Evolutionary conservation across 2,113 vertebrate genomes (phyloP).

Genomic region (Cynopterus brachyotis): DNA sequence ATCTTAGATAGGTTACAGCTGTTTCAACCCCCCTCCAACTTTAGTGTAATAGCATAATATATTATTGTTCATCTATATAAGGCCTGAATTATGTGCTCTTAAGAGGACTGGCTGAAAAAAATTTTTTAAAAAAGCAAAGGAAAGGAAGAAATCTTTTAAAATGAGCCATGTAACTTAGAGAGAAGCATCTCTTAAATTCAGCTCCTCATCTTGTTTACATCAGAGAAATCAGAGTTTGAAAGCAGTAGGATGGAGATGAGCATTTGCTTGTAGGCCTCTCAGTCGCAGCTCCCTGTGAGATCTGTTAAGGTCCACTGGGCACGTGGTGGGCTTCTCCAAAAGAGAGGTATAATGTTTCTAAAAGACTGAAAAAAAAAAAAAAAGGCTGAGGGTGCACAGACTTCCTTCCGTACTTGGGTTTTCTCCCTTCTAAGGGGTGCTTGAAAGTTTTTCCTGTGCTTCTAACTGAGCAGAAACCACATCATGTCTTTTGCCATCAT

Average conservation of each 20-base stretch:
- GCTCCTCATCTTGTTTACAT: neutral
- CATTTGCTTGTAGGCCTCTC: neutral
- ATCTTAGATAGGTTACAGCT: constrained; percentile 81
- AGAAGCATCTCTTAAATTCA: constrained; percentile 10
- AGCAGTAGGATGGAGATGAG: neutral
- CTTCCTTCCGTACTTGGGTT: constrained; percentile 73
- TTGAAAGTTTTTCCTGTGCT: constrained; percentile 75
- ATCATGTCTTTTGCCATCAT: constrained; percentile 68
- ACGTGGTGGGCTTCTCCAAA: neutral
- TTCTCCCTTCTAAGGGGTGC: constrained; percentile 72
- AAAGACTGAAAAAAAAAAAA: neutral
- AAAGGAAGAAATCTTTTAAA: constrained; percentile 39
- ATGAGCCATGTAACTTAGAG: constrained; percentile 36
- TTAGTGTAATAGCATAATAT: constrained; percentile 62
- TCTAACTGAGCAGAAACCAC: constrained; percentile 77
- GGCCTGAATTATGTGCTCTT: constrained; percentile 76
- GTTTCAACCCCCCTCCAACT: constrained; percentile 79
- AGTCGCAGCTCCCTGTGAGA: neutral
- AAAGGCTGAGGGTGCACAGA: constrained; percentile 28
- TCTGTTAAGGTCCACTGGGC: neutral
- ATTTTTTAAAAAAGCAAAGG: neutral
- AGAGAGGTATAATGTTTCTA: neutral
- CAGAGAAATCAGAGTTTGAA: neutral
- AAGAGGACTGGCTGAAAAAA: constrained; percentile 33
- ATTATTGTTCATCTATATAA: constrained; percentile 77